A percentile compares a stretch with the other conserved stretches of the same genome.
Conservation (phyloP, 1,140 invertebrate species). For the Archivesica marissinica region DNA sequence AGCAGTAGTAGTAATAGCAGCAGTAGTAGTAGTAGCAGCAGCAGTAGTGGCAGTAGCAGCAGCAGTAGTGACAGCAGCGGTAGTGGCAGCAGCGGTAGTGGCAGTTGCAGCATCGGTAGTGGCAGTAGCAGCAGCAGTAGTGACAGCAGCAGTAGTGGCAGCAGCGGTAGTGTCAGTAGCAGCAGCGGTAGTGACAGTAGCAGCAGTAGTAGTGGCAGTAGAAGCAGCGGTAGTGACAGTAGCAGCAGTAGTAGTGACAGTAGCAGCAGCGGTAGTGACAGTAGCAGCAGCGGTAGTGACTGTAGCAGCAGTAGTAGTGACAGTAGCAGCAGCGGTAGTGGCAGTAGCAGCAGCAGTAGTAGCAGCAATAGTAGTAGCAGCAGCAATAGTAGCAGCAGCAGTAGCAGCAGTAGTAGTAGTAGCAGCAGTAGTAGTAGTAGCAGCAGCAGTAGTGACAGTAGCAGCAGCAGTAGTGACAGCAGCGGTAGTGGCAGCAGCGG, state of each 20-base stretch:
- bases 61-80: neutral
- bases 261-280: neutral
- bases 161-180: constrained; percentile 22
- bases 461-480: neutral
- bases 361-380: neutral
- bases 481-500: neutral
- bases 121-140: constrained; percentile 22
- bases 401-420: too few species aligned
- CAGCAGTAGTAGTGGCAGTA: neutral
- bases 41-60: neutral
- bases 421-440: too few species aligned
- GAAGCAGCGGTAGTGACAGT: neutral
- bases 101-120: constrained; percentile 13
- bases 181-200: neutral
- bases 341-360: neutral
- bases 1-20: neutral
- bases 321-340: neutral
- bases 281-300: too few species aligned
- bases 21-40: neutral
- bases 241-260: neutral
- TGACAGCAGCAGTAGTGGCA: constrained; percentile 15
- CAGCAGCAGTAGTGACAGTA: too few species aligned
- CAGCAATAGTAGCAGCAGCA: too few species aligned
- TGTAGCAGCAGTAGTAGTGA: too few species aligned
- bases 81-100: neutral